Evolutionary conservation across 2,888 invertebrate genomes (phyloP).

Genomic region (Malachius bipustulatus): DNA sequence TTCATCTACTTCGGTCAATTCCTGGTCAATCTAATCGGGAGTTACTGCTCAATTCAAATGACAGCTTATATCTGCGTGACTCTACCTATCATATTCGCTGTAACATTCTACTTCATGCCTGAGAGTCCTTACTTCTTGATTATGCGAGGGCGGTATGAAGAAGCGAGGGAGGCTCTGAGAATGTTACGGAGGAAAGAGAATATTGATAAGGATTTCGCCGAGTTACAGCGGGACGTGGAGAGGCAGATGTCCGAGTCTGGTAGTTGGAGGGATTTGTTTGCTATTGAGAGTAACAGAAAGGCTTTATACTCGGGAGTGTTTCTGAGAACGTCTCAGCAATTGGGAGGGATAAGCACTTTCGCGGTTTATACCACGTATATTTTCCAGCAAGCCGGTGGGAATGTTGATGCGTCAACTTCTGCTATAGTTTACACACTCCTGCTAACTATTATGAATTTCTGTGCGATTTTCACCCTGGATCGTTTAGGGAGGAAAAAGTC

Average conservation of each 20-base stretch:
- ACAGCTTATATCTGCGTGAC: conserved; percentile 14
- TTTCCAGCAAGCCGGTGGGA: conserved; percentile 29
- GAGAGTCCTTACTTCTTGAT: conserved; percentile 37
- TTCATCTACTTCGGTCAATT: conserved; percentile 14
- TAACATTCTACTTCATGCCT: conserved; percentile 40
- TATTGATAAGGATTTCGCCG: conserved; percentile 22
- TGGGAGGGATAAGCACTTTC: conserved; percentile 27
- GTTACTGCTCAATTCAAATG: conserved; percentile 9
- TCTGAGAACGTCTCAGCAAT: conserved; percentile 27
- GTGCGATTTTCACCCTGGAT: conserved; percentile 21
- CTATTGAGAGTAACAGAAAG: conserved; percentile 25
- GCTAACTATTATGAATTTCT: conserved; percentile 18
- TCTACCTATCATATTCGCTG: conserved; percentile 14
- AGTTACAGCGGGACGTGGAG: conserved; percentile 24
- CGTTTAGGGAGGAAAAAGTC: conserved; percentile 22
- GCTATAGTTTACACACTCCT: conserved; percentile 21
- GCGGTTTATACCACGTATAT: conserved; percentile 27
- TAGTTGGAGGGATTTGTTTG: conserved; percentile 26
- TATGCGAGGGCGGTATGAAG: conserved; percentile 22
- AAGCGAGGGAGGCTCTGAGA: conserved; percentile 23
- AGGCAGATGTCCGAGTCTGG: conserved; percentile 30
- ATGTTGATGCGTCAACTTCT: conserved; percentile 22
- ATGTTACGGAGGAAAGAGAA: conserved; percentile 22
- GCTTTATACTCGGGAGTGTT: conserved; percentile 26
- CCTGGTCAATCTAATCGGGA: conserved; percentile 9